These are phyloP conservation scores for Beroe ovata DNA, from an alignment of 37 sponge, comb jelly and placozoan genomes.

Conservation along the genomic window DNA sequence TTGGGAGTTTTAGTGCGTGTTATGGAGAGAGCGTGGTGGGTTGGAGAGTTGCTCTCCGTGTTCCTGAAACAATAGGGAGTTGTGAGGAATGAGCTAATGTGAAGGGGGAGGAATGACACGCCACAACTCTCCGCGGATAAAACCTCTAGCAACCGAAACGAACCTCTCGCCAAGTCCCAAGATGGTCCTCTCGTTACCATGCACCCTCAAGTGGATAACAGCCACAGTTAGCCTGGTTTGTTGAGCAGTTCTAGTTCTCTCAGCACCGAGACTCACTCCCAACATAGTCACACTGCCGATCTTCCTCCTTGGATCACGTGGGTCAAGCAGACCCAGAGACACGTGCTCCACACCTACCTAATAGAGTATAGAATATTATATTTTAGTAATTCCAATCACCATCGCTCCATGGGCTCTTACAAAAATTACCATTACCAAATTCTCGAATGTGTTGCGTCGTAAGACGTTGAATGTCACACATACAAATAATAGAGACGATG, in stretches of 20 bases:
- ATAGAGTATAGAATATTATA: no score
- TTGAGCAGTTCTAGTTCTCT: background rate
- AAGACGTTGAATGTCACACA: no score
- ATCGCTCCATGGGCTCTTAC: no score
- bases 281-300: conserved; percentile 44
- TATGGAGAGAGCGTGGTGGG: background rate
- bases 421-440: no score
- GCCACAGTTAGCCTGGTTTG: background rate
- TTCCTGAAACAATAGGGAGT: no score
- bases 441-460: no score
- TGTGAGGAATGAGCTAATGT: no score
- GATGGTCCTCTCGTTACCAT: background rate
- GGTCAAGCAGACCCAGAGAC: conserved; percentile 55
- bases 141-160: no score
- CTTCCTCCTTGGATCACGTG: background rate
- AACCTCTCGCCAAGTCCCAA: conserved; percentile 28
- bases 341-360: conserved; percentile 29
- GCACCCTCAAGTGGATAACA: conserved; percentile 8
- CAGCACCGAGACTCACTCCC: conserved; percentile 5
- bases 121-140: no score
- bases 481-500: no score
- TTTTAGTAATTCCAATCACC: no score
- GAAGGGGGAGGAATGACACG: no score
- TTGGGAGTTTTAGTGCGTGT: background rate
- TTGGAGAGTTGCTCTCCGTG: background rate